These are phyloP conservation scores for Sarcophaga peregrina DNA, from an alignment of 1,140 invertebrate species.

Conservation along the genomic window DNA sequence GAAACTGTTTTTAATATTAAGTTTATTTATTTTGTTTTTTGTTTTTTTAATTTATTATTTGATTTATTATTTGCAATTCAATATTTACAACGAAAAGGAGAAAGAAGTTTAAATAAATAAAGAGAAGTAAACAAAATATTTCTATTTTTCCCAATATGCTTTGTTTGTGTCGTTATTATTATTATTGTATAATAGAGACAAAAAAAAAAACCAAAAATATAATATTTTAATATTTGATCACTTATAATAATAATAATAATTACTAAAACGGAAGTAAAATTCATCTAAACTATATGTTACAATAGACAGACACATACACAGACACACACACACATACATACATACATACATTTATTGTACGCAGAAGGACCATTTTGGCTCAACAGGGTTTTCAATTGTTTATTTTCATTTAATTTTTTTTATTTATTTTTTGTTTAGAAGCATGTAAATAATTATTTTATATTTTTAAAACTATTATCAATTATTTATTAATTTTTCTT, in stretches of 20 bases:
- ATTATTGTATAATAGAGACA: too few relatives aligned
- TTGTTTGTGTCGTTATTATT: neutral
- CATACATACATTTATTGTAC: neutral
- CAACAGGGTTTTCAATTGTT: neutral
- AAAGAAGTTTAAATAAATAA: neutral
- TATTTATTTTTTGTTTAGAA: neutral
- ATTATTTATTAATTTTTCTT: slow-evolving; percentile 1
- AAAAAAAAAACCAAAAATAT: neutral
- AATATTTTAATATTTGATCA: neutral
- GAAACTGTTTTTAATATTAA: too few relatives aligned
- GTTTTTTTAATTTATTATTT: neutral
- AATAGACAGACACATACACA: slow-evolving; percentile 11
- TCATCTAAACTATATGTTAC: slow-evolving; percentile 20
- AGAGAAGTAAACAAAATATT: neutral
- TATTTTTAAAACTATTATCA: neutral
- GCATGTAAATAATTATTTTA: neutral
- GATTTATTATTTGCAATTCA: slow-evolving; percentile 1
- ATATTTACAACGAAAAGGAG: neutral
- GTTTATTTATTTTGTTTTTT: too few relatives aligned
- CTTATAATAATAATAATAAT: neutral
- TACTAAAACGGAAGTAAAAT: neutral
- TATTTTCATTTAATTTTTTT: neutral
- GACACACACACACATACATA: too few relatives aligned
- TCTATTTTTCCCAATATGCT: neutral
- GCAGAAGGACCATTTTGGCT: neutral